Conservation (phyloP, 2,888 invertebrate species). For the Dicyrtomina minuta region DNA sequence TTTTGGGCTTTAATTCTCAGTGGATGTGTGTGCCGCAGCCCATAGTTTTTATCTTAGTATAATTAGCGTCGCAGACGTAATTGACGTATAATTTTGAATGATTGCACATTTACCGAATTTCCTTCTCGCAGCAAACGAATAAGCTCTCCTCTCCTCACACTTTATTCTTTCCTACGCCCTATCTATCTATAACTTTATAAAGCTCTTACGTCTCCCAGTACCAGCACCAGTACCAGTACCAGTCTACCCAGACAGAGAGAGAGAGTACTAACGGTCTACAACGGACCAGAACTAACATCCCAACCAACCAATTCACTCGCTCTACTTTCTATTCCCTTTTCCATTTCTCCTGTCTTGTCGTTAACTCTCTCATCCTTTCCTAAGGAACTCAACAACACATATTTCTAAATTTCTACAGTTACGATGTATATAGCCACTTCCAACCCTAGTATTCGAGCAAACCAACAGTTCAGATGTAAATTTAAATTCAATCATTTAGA, state of each 20-base stretch:
- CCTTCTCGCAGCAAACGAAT: constrained; percentile 18
- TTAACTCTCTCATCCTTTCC: constrained; percentile 11
- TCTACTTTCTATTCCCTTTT: constrained; percentile 16
- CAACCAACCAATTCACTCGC: neutral
- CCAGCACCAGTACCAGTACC: too few relatives aligned
- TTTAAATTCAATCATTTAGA: too few relatives aligned
- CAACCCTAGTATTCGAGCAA: too few relatives aligned
- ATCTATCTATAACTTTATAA: neutral
- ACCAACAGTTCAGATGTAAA: too few relatives aligned
- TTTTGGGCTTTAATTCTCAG: constrained; percentile 41
- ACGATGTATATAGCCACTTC: neutral
- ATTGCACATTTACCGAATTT: constrained; percentile 45
- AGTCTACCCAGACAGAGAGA: too few relatives aligned
- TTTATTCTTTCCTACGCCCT: constrained; percentile 9
- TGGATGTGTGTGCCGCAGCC: constrained; percentile 29
- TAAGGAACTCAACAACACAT: neutral
- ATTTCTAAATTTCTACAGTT: neutral
- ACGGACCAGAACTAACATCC: too few relatives aligned
- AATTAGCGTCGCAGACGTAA: constrained; percentile 46
- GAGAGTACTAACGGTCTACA: too few relatives aligned
- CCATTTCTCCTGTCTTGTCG: constrained; percentile 14
- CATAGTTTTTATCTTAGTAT: constrained; percentile 45
- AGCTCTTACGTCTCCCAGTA: too few relatives aligned
- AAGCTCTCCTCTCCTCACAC: constrained; percentile 6
- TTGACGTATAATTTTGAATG: constrained; percentile 49